Conservation (phyloP, 2,888 invertebrate species). For the Anthrax anthrax region DNA sequence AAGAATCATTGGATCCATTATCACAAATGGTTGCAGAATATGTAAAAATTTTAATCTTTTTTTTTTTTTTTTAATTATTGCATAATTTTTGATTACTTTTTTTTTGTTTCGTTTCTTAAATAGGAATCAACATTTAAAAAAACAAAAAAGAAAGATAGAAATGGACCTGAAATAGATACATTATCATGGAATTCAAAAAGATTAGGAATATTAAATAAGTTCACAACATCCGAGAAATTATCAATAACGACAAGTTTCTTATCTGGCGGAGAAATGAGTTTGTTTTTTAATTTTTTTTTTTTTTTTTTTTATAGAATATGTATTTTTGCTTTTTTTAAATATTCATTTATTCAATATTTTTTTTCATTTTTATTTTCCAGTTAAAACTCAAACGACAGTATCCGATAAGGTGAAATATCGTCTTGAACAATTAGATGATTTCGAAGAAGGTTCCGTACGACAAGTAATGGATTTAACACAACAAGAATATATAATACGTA, state of each 20-base stretch:
- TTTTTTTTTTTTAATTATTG: neutral
- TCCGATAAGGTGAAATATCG: constrained; percentile 81
- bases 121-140: constrained; percentile 23
- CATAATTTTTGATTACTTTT: neutral
- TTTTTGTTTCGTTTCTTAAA: neutral
- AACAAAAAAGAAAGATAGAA: constrained; percentile 19
- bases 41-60: constrained; percentile 14
- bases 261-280: constrained; percentile 67
- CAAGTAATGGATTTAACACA: constrained; percentile 84
- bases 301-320: neutral
- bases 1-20: constrained; percentile 44
- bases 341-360: neutral
- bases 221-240: constrained; percentile 85
- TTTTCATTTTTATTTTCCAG: constrained; percentile 41
- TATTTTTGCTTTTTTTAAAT: neutral
- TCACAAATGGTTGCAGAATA: constrained; percentile 42
- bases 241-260: constrained; percentile 81
- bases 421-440: constrained; percentile 85
- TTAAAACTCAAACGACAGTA: constrained; percentile 64
- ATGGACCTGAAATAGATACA: constrained; percentile 31
- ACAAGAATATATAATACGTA: constrained; percentile 77
- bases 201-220: constrained; percentile 68
- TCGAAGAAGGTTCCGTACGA: constrained; percentile 77
- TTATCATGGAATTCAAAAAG: constrained; percentile 66
- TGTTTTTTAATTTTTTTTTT: constrained; percentile 6